Base-by-base conservation (phyloP, 2,888 invertebrate species). In the Thecocarcelia acutangulata region DNA sequence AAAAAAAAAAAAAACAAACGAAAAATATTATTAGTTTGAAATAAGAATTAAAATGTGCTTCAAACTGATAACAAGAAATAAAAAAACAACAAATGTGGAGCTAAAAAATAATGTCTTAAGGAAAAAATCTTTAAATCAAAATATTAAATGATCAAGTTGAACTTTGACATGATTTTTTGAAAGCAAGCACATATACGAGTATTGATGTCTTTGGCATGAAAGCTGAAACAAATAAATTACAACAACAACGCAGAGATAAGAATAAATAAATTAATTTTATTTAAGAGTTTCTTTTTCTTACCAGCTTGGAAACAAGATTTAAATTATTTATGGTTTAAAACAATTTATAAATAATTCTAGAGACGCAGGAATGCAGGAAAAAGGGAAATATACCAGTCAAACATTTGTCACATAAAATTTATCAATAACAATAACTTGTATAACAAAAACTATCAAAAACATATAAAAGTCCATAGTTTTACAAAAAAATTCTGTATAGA, bases 101-200 rank as follows among this genome's bases (percentile, higher is more conserved):
- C 44, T 61, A 33, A 37, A 63, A 33, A 33, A 58, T 52, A 44
- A 56, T 46, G 56, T 46, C 19, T 69, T 56, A 13, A 58, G 46
- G 11, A 33, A 48, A 15, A 54, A 68, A 56, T 68, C 56, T 56
- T 68, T 54, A 68, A 68, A 42, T 44, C 42, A 44, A 44, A 56
- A 69, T 69, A 56, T 69, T 46, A 69, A 56, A 69, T 68, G 54
- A 54, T 68, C 28, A 54, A 54, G 68, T 44, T 69, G 68, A 69
- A 56, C 68, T 56, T 69, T 69, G 68, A 44, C 68, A 56, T 33
- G 8, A 15, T 19, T 69, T 56, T 56, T 11, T 0, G 8, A 56
- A 46, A 56, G 24, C 13, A 69, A 33, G 1, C 17, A 68, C 17
- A 69, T 13, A n/a, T n/a, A n/a, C 17, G 40, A 0, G 28, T 54